Evolutionary conservation across 2,797 vertebrate species (phyloP), one percentile per base, ranked within the genome.

Genomic region (Semaprochilodus insignis): DNA sequence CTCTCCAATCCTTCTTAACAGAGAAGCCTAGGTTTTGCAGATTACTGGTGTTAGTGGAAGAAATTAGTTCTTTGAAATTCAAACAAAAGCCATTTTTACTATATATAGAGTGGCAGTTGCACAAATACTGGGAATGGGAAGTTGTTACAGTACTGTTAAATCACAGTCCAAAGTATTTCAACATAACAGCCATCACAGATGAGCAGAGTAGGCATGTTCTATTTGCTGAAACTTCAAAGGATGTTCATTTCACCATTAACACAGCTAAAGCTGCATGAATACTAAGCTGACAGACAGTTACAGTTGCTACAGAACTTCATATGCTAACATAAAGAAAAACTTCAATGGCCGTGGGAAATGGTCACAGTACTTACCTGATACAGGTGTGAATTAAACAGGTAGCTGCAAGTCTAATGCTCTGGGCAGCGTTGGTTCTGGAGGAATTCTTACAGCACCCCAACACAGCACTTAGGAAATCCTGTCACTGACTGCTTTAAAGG

Each of bases 401-500:
- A 63, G 78, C n/a, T 72, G 71, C 55, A 60, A 48, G 51, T 23
- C 34, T 40, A 44, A 21, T n/a, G n/a, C 1, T 48, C 0, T 48
- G 4, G 31, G 2, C 36, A 40, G 63, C n/a, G 57, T 60, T 40
- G 54, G 51, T 25, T 80, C 72, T 74, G 36, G 44, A 21, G 66
- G 48, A 52, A 62, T 67, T 80, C 8, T 60, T 51, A 55, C 10
- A 6, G 25, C 48, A 27, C 70, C 52, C 65, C 44, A 48, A 76
- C 80, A 66, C 31, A 21, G 54, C 60, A 73, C 51, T 79, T 69
- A 54, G 25, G 27, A 54, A 80, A 57, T 52, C 74, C 40, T 21
- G 48, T 44, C 67, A 72, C 59, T 51, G 65, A 67, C 51, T 72
- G 52, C 62, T 81, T 85, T 66, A 69, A 77, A 79, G 23, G 54